Conservation (phyloP, 2,888 invertebrate genomes). For the Andrena praecox region DNA sequence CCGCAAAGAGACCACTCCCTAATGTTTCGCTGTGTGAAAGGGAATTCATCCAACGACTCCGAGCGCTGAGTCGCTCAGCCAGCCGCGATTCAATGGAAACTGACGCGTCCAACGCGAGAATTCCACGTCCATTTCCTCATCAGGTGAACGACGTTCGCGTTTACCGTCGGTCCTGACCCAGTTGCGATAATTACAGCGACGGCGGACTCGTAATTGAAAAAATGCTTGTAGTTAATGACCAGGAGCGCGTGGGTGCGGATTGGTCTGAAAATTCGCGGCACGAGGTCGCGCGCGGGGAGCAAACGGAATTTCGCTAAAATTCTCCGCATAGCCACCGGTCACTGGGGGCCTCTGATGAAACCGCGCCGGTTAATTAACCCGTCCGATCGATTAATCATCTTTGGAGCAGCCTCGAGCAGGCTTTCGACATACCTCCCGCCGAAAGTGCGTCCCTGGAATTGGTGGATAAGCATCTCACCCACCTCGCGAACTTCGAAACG, state of each 20-base stretch:
- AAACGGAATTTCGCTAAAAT: constrained; percentile 79
- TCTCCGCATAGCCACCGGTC: constrained; percentile 72
- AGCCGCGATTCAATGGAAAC: too few species aligned
- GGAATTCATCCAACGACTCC: too few species aligned
- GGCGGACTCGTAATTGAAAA: constrained; percentile 34
- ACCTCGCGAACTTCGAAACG: too few species aligned
- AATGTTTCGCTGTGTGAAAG: too few species aligned
- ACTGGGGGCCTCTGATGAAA: constrained; percentile 74
- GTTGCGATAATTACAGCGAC: constrained; percentile 44
- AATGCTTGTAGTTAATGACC: constrained; percentile 26
- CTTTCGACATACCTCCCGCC: constrained; percentile 27
- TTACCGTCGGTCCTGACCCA: constrained; percentile 35
- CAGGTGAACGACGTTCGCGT: background rate
- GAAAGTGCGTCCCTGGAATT: background rate
- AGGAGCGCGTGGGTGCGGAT: constrained; percentile 29
- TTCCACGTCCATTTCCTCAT: background rate
- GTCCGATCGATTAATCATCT: constrained; percentile 80
- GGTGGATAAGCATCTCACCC: too few species aligned
- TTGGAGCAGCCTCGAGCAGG: constrained; percentile 32
- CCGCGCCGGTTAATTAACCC: constrained; percentile 78
- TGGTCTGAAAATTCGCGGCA: constrained; percentile 72
- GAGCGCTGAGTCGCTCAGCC: too few species aligned
- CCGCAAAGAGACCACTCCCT: too few species aligned
- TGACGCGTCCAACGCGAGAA: background rate
- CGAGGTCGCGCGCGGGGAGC: constrained; percentile 52